phyloP scores from a whole-genome alignment of 2,888 invertebrate species.

The Folsomia manolachei region DNA sequence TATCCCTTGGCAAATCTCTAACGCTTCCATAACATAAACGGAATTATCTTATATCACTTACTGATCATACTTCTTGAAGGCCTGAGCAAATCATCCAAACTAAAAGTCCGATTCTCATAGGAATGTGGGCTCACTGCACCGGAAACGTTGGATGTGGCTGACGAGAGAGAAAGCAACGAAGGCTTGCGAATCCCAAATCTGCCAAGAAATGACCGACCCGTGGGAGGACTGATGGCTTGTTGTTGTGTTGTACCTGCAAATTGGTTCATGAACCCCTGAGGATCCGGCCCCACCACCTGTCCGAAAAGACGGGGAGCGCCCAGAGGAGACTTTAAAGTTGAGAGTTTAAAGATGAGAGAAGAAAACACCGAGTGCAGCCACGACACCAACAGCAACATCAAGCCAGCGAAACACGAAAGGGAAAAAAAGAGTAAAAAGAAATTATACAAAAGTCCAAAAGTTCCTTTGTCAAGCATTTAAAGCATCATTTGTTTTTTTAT shows the following conservation, averaged over 20 bases:
- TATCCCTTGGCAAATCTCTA: not conserved
- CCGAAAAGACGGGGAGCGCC: conserved; percentile 49
- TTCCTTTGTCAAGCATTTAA: no score
- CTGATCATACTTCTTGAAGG: conserved; percentile 55
- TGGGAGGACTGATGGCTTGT: conserved; percentile 55
- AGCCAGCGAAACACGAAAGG: not conserved
- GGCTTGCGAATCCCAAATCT: conserved; percentile 84
- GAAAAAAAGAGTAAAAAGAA: not conserved
- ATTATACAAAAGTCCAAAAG: no score
- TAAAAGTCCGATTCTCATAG: conserved; percentile 66
- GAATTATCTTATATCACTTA: conserved; percentile 34
- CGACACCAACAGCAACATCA: conserved; percentile 1
- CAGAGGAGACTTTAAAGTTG: conserved; percentile 32
- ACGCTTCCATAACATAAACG: not conserved
- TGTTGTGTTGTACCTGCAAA: conserved; percentile 44
- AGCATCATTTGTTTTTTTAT: no score
- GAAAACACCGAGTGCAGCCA: conserved; percentile 2
- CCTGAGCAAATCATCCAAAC: conserved; percentile 83
- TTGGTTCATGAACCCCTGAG: conserved; percentile 41
- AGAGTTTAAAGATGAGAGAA: conserved; percentile 13
- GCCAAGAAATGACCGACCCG: conserved; percentile 71
- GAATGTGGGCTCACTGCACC: conserved; percentile 59
- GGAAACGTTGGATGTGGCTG: conserved; percentile 54
- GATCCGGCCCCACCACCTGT: conserved; percentile 46
- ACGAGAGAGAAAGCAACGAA: conserved; percentile 74